Conservation (phyloP, 1,140 invertebrate species). For the Platyscapa corneri region DNA sequence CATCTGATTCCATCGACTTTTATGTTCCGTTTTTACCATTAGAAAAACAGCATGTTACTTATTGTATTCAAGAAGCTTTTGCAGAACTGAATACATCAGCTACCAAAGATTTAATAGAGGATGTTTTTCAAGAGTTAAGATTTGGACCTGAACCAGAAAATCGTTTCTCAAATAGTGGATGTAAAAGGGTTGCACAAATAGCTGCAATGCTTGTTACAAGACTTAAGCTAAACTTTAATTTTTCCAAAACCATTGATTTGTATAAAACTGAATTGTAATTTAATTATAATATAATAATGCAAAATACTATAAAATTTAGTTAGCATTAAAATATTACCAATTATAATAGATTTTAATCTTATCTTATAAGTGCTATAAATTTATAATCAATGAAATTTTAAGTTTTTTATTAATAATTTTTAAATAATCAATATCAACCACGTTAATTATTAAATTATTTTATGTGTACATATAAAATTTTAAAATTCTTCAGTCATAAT, state of each 20-base stretch:
- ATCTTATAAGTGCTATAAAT: too few relatives aligned
- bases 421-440: too few relatives aligned
- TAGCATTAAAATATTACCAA: too few relatives aligned
- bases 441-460: background rate
- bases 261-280: constrained; percentile 11
- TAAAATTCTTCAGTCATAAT: background rate
- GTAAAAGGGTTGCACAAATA: constrained; percentile 42
- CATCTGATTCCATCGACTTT: constrained; percentile 89
- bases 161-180: constrained; percentile 63
- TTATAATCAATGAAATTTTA: too few relatives aligned
- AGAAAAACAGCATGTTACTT: constrained; percentile 86
- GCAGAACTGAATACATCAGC: constrained; percentile 68
- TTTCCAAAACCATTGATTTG: background rate
- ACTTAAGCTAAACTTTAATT: background rate
- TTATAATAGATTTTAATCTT: too few relatives aligned
- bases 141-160: constrained; percentile 74
- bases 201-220: constrained; percentile 8
- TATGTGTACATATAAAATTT: background rate
- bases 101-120: constrained; percentile 71
- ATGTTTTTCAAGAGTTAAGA: constrained; percentile 68
- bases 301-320: too few relatives aligned
- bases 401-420: too few relatives aligned
- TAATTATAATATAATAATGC: too few relatives aligned
- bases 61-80: constrained; percentile 82
- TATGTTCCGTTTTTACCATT: constrained; percentile 96